Base-by-base conservation (phyloP, 2,888 invertebrate species). In the Aspidiotus rigidus region DNA sequence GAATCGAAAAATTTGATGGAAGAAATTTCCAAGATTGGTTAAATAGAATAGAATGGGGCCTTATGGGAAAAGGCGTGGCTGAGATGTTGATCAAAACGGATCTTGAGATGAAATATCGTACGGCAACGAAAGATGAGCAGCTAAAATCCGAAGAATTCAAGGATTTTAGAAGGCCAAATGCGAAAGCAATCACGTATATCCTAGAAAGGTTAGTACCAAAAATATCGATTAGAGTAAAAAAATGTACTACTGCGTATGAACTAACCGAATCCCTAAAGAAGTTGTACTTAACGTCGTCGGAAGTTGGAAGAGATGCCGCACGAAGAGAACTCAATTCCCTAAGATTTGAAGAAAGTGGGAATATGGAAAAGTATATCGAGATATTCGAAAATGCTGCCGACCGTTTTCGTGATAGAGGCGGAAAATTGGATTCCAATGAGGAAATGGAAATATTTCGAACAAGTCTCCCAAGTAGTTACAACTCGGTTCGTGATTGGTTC, bases 331-430 rank as follows among this genome's bases (percentile, higher is more conserved):
- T 49, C 1, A 13, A 6, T 49, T 13, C 10, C n/a, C 6, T 49
- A n/a, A 49, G n/a, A 49, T 49, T 49, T 49, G 49, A 49, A 3
- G 49, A n/a, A 11, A 13, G 10, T 6, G 28, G 28, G 28, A n/a
- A 49, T n/a, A 49, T 49, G 49, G 11, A n/a, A n/a, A 49, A 49
- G 49, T 49, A 49, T 49, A 49, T 49, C n/a, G 49, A 49, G 49
- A 49, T 49, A n/a, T 49, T 49, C n/a, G 49, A 49, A n/a, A 49
- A 49, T 11, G 49, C 49, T 11, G 49, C 49, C 10, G 49, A 49
- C 6, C 10, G n/a, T 49, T 49, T 49, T 49, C n/a, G 49, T 49
- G n/a, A n/a, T n/a, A 49, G 10, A n/a, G 49, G 49, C n/a, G 49
- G 49, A 13, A 49, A 11, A 6, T n/a, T 49, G 11, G 49, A 49